A percentile compares a stretch with the other conserved stretches of the same genome.
Conservation (phyloP, 1,140 invertebrate genomes). For the Papilio xuthus region DNA sequence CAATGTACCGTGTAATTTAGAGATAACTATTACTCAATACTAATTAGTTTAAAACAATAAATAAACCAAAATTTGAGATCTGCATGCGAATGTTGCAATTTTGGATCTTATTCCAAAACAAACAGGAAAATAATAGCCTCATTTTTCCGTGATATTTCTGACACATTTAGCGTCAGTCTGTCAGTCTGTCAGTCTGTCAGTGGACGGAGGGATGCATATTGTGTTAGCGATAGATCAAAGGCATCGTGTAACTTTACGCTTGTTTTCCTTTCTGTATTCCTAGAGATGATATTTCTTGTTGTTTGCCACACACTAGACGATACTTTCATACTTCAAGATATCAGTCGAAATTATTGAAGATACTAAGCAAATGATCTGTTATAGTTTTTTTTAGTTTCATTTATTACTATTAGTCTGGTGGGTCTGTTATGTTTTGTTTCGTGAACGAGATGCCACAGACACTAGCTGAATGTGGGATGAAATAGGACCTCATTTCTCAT, state of each 20-base stretch:
- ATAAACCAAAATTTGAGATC: no score
- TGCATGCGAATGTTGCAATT: not conserved
- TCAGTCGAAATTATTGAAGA: not conserved
- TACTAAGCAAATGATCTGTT: no score
- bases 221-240: not conserved
- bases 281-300: not conserved
- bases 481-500: not conserved
- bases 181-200: slow-evolving; percentile 7
- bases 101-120: not conserved
- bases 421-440: not conserved
- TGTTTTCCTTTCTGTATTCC: slow-evolving; percentile 8
- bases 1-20: not conserved
- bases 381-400: no score
- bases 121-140: not conserved
- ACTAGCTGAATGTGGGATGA: not conserved
- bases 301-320: not conserved
- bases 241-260: not conserved
- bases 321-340: not conserved
- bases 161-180: not conserved
- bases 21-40: not conserved
- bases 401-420: no score
- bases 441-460: not conserved
- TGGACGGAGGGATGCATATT: not conserved
- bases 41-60: no score
- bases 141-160: slow-evolving; percentile 8